Conservation (phyloP, 2,797 vertebrate genomes). For the Oceanodroma leucorhoa region DNA sequence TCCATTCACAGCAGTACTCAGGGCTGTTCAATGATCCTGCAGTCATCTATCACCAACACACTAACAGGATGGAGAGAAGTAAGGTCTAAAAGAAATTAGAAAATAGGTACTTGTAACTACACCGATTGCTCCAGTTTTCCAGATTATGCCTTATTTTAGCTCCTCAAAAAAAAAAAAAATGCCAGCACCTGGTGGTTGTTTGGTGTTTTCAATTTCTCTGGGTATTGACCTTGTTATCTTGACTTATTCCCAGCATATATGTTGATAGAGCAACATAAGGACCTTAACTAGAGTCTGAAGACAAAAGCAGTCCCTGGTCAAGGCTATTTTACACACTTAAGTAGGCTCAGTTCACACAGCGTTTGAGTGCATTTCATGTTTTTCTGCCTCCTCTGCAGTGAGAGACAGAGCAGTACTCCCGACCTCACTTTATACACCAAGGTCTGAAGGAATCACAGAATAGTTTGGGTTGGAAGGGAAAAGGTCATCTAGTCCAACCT, state of each 20-base stretch:
- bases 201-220: background rate
- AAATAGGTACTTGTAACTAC: background rate
- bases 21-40: background rate
- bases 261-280: background rate
- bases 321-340: background rate
- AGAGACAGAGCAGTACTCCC: background rate
- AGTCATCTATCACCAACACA: background rate
- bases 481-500: too few relatives aligned
- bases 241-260: background rate
- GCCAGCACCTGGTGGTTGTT: background rate
- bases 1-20: background rate
- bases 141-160: background rate
- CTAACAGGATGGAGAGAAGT: background rate
- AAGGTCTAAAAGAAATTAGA: background rate
- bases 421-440: background rate
- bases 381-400: background rate
- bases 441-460: background rate
- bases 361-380: background rate
- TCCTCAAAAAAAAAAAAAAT: background rate
- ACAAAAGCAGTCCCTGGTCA: background rate
- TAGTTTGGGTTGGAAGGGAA: too few relatives aligned
- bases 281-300: background rate
- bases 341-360: background rate
- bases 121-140: background rate
- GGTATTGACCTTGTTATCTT: background rate